Evolutionary conservation across 2,888 invertebrate genomes (phyloP), one percentile per base, ranked within the genome.

Genomic region (Allacma fusca): DNA sequence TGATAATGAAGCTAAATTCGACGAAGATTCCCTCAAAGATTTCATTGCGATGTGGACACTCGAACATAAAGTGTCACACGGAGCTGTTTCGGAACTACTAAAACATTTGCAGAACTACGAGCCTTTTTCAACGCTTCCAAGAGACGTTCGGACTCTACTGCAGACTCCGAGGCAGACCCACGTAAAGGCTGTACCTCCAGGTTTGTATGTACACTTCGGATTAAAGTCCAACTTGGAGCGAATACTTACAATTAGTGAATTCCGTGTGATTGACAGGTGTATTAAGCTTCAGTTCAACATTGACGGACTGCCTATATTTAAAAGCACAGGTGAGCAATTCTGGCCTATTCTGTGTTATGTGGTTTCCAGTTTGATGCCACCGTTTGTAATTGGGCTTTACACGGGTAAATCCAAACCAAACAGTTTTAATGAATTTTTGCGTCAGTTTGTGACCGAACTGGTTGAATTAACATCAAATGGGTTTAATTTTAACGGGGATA

Each of bases 391-490:
- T 43, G 79, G 70, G 7, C 19, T 68, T n/a, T 78, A 44, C 44
- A 44, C 75, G 57, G 79, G 79, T 9, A 21, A 34, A 28, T 57
- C 62, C 21, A 79, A 80, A 34, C 80, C 79, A 21, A 50, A 5
- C 16, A 76, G 79, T 72, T 50, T 68, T 23, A 73, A 78, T 50
- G 67, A 59, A 26, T 80, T 77, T 77, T 68, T 81, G 57, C 57
- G 57, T 19, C 68, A 79, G 24, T 82, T 81, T 77, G 75, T 81
- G 24, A n/a, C 65, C 13, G 82, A 82, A 62, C 26, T 72, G 40
- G 29, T 43, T 26, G 21, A 19, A 34, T 23, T 78, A 13, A n/a
- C 44, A 23, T 16, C 13, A 23, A 44, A 73, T 40, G 78, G 81
- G 19, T 1, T 80, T 21, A 24, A 59, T 23, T 62, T 68, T 28